Percentiles rank a stretch among this genome's conserved stretches.
Evolutionary conservation across 2,113 vertebrate species (phyloP).

Genomic region (Scomber colias): DNA sequence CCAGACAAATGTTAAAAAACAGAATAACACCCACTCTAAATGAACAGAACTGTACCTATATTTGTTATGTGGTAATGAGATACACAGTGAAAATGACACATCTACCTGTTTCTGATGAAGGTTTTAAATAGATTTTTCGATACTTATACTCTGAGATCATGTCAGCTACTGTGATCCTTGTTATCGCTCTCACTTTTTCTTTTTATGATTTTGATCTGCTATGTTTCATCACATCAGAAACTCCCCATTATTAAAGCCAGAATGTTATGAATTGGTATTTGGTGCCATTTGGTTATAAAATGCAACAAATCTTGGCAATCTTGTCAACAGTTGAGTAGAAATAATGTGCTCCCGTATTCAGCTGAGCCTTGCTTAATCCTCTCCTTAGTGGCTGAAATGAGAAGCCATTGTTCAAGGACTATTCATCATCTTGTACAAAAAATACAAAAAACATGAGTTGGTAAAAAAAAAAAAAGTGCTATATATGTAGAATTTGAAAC

Average conservation of each 20-base stretch:
- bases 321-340: background rate
- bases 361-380: background rate
- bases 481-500: constrained; percentile 11
- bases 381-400: background rate
- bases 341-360: background rate
- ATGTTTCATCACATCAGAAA: background rate
- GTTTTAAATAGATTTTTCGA: no score
- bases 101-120: no score
- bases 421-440: background rate
- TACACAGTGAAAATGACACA: background rate
- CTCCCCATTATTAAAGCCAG: no score
- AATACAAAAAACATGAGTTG: background rate
- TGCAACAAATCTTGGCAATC: no score
- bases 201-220: background rate
- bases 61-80: background rate
- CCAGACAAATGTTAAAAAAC: no score
- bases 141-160: no score
- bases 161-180: background rate
- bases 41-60: no score
- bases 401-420: background rate
- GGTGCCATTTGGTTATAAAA: no score
- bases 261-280: no score
- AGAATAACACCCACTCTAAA: no score
- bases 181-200: background rate
- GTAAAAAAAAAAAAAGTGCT: background rate